Conservation (phyloP, 2,113 vertebrate species). For the Rhinopithecus roxellana region DNA sequence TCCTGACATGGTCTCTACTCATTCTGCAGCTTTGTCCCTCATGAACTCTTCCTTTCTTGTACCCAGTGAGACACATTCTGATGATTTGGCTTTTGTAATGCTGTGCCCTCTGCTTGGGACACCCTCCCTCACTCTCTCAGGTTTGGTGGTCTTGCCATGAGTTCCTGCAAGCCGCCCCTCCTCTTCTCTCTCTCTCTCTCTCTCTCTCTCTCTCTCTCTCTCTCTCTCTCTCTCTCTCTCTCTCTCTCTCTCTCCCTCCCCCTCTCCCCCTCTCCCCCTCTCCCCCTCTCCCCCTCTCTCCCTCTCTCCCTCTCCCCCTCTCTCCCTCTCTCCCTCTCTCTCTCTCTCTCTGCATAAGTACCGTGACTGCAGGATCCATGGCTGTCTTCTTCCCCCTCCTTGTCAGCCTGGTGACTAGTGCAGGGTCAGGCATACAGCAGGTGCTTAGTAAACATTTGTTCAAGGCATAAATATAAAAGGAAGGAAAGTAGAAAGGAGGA, state of each 20-base stretch:
- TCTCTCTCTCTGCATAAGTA: no score
- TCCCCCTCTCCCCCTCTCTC: no score
- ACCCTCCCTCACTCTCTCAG: neutral
- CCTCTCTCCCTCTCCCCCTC: no score
- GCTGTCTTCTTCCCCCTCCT: neutral
- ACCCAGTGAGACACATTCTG: no score
- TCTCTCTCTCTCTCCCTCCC: no score
- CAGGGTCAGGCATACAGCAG: neutral
- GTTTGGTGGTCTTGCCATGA: neutral
- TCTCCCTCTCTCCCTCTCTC: no score
- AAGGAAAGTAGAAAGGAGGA: neutral
- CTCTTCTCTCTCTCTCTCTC: no score
- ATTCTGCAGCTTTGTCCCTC: neutral
- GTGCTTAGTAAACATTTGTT: neutral
- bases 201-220: no score
- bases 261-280: accelerated
- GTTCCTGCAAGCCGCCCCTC: neutral
- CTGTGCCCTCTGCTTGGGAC: neutral
- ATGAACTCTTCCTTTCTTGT: no score
- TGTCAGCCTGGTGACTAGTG: neutral
- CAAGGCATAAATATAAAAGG: neutral
- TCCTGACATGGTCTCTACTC: neutral
- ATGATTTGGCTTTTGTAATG: neutral
- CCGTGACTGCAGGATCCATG: accelerated
- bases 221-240: no score